phyloP scores from a whole-genome alignment of 2,888 invertebrate species.

The Lordiphosa andalusiaca region DNA sequence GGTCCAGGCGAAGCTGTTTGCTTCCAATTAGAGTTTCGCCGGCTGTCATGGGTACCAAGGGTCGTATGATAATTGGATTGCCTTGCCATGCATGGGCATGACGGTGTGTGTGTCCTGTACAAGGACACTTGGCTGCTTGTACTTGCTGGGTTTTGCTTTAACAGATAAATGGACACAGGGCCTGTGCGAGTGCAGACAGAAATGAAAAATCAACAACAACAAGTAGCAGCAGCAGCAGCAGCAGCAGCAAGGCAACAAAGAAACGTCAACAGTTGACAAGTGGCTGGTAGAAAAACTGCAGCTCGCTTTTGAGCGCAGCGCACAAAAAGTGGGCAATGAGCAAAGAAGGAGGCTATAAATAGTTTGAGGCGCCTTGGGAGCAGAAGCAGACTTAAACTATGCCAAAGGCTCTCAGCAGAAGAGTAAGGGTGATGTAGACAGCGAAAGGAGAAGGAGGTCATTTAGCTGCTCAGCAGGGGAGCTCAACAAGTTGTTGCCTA shows the following conservation, averaged over 20 bases:
- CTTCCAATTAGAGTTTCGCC: conserved; percentile 60
- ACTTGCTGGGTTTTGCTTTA: conserved; percentile 42
- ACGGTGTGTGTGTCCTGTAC: conserved; percentile 25
- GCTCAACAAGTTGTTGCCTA: conserved; percentile 15
- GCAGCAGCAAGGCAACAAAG: conserved; percentile 43
- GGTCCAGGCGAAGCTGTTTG: conserved; percentile 56
- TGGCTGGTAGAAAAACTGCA: conserved; percentile 34
- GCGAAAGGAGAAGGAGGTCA: conserved; percentile 10
- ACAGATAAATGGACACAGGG: conserved; percentile 68
- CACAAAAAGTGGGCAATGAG: conserved; percentile 28
- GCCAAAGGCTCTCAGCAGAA: conserved; percentile 55
- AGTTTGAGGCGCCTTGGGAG: conserved; percentile 61
- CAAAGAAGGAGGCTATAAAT: conserved; percentile 47
- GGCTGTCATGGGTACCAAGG: conserved; percentile 47
- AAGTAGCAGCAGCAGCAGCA: conserved; percentile 30
- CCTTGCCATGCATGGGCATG: conserved; percentile 59
- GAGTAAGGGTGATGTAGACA: neutral
- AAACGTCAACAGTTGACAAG: conserved; percentile 68
- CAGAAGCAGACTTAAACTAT: conserved; percentile 50
- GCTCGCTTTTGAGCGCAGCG: conserved; percentile 14
- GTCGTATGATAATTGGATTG: conserved; percentile 73
- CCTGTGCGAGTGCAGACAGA: conserved; percentile 19
- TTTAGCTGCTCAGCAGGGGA: conserved; percentile 11
- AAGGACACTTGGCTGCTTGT: conserved; percentile 46
- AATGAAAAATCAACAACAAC: conserved; percentile 52